Evolutionary conservation across 2,797 vertebrate species (phyloP), one percentile per base, ranked within the genome.

Genomic region (Squalus acanthias): DNA sequence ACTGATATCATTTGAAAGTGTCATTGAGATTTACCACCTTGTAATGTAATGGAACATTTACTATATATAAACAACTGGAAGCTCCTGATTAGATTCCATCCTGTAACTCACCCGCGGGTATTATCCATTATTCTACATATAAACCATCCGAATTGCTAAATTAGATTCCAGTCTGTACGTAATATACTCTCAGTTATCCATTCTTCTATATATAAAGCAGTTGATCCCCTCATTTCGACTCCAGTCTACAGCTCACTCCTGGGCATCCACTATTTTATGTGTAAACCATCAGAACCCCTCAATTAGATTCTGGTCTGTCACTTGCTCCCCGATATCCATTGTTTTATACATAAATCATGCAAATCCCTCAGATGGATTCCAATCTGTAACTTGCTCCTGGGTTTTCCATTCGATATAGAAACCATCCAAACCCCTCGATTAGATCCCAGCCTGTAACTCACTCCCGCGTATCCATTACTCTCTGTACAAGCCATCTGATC

Each of bases 301-400:
- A 50, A 22, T 20, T 63, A n/a, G 13, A 33, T 65, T 63, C 60
- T 10, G n/a, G 89, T n/a, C 89, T 69, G 92, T 46, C 65, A 95
- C 63, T 29, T 20, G 12, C 87, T 74, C 50, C 70, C 26, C 24
- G 17, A 15, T 95, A 29, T 72, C 65, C n/a, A 95, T 50, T 70
- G 67, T 69, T 39, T 3, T 10, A 10, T 70, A 24, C 46, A 95
- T 53, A 72, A 95, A 95, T 50, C 67, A 72, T 20, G 26, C 12
- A 65, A 63, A 63, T 93, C 17, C 63, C 39, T 39, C 89, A 93
- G 20, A 39, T 7, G 50, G 26, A 74, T 57, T 95, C 6, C 29
- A 95, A 74, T 33, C 50, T 95, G 69, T 95, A 50, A 74, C 50
- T 33, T 74, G 13, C 46, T 95, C 69, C 69, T 95, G 94, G 67